phyloP scores from a whole-genome alignment of 2,888 invertebrate genomes.

The Rhamnusium bicolor region DNA sequence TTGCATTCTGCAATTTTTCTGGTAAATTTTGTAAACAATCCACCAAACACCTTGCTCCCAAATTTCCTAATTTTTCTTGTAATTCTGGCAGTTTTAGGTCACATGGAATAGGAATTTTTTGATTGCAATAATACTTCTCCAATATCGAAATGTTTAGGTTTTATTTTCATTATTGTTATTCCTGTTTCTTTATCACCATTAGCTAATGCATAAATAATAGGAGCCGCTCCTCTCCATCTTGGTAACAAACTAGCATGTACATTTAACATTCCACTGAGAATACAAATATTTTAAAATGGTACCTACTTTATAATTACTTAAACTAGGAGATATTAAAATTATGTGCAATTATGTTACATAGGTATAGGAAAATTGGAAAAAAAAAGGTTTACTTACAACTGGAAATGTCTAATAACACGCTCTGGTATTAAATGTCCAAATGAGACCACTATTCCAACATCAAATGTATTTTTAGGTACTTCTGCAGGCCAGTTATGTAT shows the following conservation, averaged over 20 bases:
- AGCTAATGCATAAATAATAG: constrained; percentile 88
- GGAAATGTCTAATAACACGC: constrained; percentile 83
- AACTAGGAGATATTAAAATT: no score
- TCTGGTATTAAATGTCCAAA: constrained; percentile 93
- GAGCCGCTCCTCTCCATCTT: constrained; percentile 94
- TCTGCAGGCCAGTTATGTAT: constrained; percentile 70
- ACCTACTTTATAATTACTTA: no score
- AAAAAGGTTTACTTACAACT: constrained; percentile 84
- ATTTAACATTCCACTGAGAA: constrained; percentile 89
- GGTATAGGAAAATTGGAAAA: no score
- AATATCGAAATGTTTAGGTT: constrained; percentile 86
- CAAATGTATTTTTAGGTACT: constrained; percentile 74
- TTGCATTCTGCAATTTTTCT: constrained; percentile 73
- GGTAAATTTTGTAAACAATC: constrained; percentile 77
- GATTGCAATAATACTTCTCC: constrained; percentile 80
- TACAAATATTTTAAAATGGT: background rate
- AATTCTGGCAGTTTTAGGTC: constrained; percentile 80
- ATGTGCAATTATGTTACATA: no score
- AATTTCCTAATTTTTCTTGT: constrained; percentile 76
- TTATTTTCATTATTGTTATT: constrained; percentile 90
- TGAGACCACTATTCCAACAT: constrained; percentile 92
- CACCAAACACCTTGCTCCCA: constrained; percentile 81
- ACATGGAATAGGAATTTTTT: constrained; percentile 73
- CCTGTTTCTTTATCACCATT: constrained; percentile 88
- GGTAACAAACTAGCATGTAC: constrained; percentile 95